phyloP scores from a whole-genome alignment of 2,888 invertebrate genomes.

The Abrostola tripartita region DNA sequence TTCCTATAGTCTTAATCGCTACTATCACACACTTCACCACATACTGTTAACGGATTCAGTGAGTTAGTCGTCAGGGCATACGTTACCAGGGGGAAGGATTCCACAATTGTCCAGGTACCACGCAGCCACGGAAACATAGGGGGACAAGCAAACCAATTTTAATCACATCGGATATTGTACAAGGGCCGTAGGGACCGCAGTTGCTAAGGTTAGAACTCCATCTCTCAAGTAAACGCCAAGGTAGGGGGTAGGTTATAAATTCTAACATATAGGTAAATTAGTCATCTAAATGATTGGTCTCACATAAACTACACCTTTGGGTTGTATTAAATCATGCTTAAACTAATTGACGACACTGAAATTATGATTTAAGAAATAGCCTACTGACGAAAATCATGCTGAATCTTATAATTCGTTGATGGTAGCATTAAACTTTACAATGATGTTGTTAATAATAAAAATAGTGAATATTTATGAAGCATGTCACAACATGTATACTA shows the following conservation, averaged over 20 bases:
- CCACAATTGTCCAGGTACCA: constrained; percentile 72
- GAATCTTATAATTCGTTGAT: too few relatives aligned
- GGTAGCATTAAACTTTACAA: neutral
- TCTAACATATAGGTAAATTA: constrained; percentile 68
- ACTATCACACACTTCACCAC: constrained; percentile 99
- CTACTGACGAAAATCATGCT: too few relatives aligned
- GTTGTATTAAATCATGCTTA: constrained; percentile 73
- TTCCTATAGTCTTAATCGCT: constrained; percentile 99
- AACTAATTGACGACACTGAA: constrained; percentile 66
- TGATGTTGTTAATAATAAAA: neutral
- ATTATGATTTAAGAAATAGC: constrained; percentile 1
- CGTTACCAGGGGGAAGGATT: constrained; percentile 79
- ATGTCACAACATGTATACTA: constrained; percentile 41
- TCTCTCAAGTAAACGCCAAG: constrained; percentile 79
- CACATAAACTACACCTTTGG: constrained; percentile 84
- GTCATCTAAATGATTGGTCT: constrained; percentile 65
- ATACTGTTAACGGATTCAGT: constrained; percentile 91
- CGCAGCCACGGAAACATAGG: constrained; percentile 83
- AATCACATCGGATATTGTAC: constrained; percentile 71
- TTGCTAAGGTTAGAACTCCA: constrained; percentile 67
- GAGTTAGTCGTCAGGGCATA: constrained; percentile 79
- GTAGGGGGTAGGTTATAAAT: constrained; percentile 82
- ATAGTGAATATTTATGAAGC: constrained; percentile 38
- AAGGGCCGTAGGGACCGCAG: constrained; percentile 50
- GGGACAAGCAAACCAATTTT: constrained; percentile 85